Base-by-base conservation (phyloP, 1,140 invertebrate genomes). In the Dendroctonus ponderosae region DNA sequence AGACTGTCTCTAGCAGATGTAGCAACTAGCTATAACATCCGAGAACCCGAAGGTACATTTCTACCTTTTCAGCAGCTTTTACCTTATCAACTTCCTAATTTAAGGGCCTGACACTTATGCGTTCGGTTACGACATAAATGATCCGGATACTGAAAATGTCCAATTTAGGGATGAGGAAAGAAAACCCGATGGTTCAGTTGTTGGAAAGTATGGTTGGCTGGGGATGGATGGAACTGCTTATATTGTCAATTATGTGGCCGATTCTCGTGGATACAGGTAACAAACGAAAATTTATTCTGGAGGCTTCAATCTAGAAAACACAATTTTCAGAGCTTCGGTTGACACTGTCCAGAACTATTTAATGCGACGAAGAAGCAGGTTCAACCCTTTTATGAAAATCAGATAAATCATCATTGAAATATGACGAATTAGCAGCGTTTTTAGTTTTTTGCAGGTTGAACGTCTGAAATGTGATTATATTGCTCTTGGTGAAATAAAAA, bases 81-180 rank as follows among this genome's bases (percentile, higher is more conserved):
- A n/a, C 3, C 5, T 52, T n/a, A 12, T 56, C 37, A 11, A 56
- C 6, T 40, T 5, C 12, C 7, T n/a, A 4, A 41, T 40, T 56
- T 40, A 40, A 83, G 86, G 85, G 26, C 81, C 83, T 9, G 85
- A 85, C 12, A 85, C 85, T 2, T 90, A 89, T 72, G 81, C 84
- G 8, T 90, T 87, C 75, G 86, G 87, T 11, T 90, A 88, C 72
- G 85, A 89, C 58, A 76, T 89, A 3, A 80, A 83, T n/a, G 86
- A 89, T 72, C 78, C 83, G 3, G 70, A 75, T 6, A 83, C 81
- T 2, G 82, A 85, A 5, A 89, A 90, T 68, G 79, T 81, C 6
- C 89, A 90, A 71, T 90, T 85, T 64, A 79, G 87, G 2, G 81
- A 83, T 62, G 88, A 91, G 73, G 82, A 88, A 68, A 79, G 83